phyloP scores from a whole-genome alignment of 1,140 invertebrate species.

The Drosophila pallidifrons region DNA sequence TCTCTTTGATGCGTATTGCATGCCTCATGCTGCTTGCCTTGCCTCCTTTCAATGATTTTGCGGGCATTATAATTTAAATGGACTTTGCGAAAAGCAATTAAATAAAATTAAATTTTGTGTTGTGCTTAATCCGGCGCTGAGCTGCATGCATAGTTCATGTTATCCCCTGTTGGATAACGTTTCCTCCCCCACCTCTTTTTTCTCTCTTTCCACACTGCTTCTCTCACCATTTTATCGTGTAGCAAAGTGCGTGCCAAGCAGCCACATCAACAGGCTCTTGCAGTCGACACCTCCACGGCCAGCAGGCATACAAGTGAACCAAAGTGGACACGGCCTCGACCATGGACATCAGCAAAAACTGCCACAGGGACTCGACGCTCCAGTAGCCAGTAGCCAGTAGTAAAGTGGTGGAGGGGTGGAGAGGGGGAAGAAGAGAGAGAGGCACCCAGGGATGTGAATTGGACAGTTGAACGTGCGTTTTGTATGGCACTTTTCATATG shows the following conservation, averaged over 20 bases:
- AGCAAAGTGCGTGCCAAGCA: conserved; percentile 51
- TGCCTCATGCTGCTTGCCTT: background rate
- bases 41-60: conserved; percentile 39
- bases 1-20: background rate
- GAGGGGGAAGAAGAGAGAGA: background rate
- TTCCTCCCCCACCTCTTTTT: background rate
- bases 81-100: conserved; percentile 82
- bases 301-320: conserved; percentile 49
- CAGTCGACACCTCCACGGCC: conserved; percentile 55
- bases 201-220: background rate
- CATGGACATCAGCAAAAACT: conserved; percentile 26
- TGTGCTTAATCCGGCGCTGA: conserved; percentile 70
- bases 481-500: conserved; percentile 73
- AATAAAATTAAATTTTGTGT: conserved; percentile 79
- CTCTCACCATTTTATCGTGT: background rate
- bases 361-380: background rate
- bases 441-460: background rate
- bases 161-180: conserved; percentile 59
- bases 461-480: conserved; percentile 57
- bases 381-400: background rate
- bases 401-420: too few species aligned
- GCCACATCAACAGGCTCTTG: conserved; percentile 58
- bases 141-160: conserved; percentile 79
- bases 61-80: conserved; percentile 81
- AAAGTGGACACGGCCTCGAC: conserved; percentile 43